Evolutionary conservation across 1,140 invertebrate genomes (phyloP), one percentile per base, ranked within the genome.

Genomic region (Papilio polytes): DNA sequence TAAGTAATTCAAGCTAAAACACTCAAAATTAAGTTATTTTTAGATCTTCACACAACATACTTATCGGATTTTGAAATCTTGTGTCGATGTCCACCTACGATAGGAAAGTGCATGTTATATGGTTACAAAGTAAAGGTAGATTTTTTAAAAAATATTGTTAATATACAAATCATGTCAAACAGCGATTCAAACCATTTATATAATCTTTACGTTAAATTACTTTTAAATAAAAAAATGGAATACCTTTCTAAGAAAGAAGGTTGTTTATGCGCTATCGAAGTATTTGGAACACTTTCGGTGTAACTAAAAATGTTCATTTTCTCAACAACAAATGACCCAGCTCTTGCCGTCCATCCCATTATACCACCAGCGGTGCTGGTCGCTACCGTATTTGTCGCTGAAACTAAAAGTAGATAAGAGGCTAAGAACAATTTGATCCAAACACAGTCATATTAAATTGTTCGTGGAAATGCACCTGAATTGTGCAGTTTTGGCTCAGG

Each of bases 261-360:
- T 81, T 95, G 94, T 78, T 95, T 95, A 72, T 91, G 90, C 2
- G 88, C 91, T 81, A 92, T 89, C 0, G 92, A 88, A 13, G 91
- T 90, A 78, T 88, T 93, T 46, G 92, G 93, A 31, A 94, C 91
- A 78, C 89, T 92, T 80, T 94, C 93, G 9, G 93, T 95, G 74
- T 95, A 93, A 83, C 94, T 95, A 78, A 95, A 95, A 44, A 95
- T 95, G 82, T 94, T 96, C 97, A 98, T 98, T 87, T 98, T 98
- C 85, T 97, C 97, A 12, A 97, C 97, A 3, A 98, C 97, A 89
- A 97, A 98, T 74, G 96, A 97, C 0, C 97, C 97, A 7, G 97
- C 97, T 81, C 97, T 95, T 18, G 97, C 96, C 1, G 97, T 98
- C 97, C 97, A 98, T 0, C 97, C 97, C 91, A 95, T 92, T 8